Base-by-base conservation (phyloP, 2,888 invertebrate genomes). In the Resseliella maxima region DNA sequence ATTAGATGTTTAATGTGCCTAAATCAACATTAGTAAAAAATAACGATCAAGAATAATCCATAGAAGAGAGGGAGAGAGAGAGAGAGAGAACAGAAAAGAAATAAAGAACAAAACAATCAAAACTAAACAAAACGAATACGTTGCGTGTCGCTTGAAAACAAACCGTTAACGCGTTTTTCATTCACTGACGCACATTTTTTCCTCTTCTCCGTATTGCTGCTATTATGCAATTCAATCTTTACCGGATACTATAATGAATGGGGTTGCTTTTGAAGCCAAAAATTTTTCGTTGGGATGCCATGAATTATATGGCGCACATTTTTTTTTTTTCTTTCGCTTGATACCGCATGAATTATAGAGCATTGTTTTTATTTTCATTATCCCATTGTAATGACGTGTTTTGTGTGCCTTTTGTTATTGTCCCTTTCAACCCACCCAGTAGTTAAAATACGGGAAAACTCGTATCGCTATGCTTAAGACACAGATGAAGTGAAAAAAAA, bases 321-420 rank as follows among this genome's bases (percentile, higher is more conserved):
- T 18, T 24, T 59, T 59, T 59, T 59, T 59, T 24, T 6, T 41
- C 12, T 12, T 41, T 12, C 41, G 12, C 6, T 41, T 5, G 41
- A n/a, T 59, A 59, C 18, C 46, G 18, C 46, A 15, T 59, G 59
- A 59, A 59, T 59, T 59, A 59, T 72, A 72, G 72, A 72, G 72
- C 15, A 72, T 72, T 72, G 72, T 72, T 35, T 72, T 31, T 31
- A 72, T 72, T 72, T 31, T 72, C 72, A 72, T 72, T 72, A 72
- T 72, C 72, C 31, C 72, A 72, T 72, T 72, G 72, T 72, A 72
- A 72, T 72, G 31, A 72, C 72, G 72, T 72, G 72, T 72, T n/a
- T 72, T 72, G 72, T 31, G 31, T 15, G 72, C 72, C 31, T 72
- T 72, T 72, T 27, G 31, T 31, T 27, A 31, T 72, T 35, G 5